Evolutionary conservation across 2,888 invertebrate genomes (phyloP).

Genomic region (Morpho deidamia): DNA sequence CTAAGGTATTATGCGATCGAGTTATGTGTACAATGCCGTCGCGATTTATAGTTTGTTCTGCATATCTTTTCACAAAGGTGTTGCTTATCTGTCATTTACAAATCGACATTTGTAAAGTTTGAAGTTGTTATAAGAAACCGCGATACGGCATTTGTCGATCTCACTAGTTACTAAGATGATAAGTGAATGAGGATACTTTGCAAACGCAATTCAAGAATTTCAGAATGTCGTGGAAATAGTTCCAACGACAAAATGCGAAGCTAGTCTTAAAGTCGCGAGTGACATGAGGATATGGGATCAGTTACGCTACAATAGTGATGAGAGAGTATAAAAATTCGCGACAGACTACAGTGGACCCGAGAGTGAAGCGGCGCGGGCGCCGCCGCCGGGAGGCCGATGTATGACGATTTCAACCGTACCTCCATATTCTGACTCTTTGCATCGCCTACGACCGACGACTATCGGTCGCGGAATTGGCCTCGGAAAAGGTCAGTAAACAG

Average conservation of each 20-base stretch:
- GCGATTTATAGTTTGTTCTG: not conserved
- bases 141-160: slow-evolving; percentile 16
- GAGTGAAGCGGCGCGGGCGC: slow-evolving; percentile 48
- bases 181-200: slow-evolving; percentile 58
- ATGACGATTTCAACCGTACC: slow-evolving; percentile 26
- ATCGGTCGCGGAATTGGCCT: slow-evolving; percentile 18
- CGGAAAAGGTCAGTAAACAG: slow-evolving; percentile 29
- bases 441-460: slow-evolving; percentile 7
- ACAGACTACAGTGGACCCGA: slow-evolving; percentile 72
- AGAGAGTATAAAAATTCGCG: slow-evolving; percentile 72
- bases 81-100: not conserved
- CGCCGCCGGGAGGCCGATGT: slow-evolving; percentile 41
- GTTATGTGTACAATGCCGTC: slow-evolving; percentile 9
- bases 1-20: slow-evolving; percentile 36
- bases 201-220: slow-evolving; percentile 10
- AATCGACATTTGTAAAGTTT: not conserved
- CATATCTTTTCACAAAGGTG: too few relatives aligned
- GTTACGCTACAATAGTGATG: slow-evolving; percentile 60
- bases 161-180: slow-evolving; percentile 32
- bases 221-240: slow-evolving; percentile 27
- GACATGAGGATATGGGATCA: slow-evolving; percentile 45
- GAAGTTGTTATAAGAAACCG: not conserved
- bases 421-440: slow-evolving; percentile 16
- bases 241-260: slow-evolving; percentile 43
- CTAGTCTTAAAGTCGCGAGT: slow-evolving; percentile 39